These are phyloP conservation scores for Rhinichthys klamathensis DNA, from an alignment of 2,113 vertebrate genomes.

Conservation along the genomic window DNA sequence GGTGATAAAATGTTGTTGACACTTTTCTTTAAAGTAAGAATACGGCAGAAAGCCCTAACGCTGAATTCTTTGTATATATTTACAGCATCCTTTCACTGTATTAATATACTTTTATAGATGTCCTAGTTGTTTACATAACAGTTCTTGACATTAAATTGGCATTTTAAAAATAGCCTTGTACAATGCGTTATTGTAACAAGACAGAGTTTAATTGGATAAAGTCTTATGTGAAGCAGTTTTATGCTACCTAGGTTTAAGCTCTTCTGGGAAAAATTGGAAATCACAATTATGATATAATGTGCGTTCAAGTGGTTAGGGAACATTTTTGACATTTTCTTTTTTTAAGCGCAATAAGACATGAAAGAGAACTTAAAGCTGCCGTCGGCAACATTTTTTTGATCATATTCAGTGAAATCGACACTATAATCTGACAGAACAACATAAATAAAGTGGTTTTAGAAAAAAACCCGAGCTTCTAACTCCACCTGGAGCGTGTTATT, in stretches of 20 bases:
- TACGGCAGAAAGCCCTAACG: neutral
- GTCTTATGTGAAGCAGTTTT: neutral
- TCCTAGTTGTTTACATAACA: neutral
- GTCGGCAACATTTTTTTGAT: too few species aligned
- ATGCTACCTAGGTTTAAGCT: neutral
- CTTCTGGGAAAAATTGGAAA: neutral
- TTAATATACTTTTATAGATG: neutral
- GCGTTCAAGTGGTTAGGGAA: neutral
- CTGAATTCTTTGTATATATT: neutral
- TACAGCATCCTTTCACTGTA: neutral
- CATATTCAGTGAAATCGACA: too few species aligned
- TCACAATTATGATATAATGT: neutral
- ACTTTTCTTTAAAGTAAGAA: neutral
- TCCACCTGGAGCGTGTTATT: too few species aligned
- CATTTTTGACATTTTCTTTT: too few species aligned
- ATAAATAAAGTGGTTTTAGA: too few species aligned
- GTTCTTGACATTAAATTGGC: neutral
- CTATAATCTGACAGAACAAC: too few species aligned
- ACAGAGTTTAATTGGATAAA: neutral
- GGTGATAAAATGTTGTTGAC: conserved; percentile 21
- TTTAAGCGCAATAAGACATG: too few species aligned
- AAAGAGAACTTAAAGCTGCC: too few species aligned
- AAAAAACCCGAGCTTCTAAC: too few species aligned
- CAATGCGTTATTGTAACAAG: neutral
- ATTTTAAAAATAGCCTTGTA: conserved; percentile 18